phyloP scores from a whole-genome alignment of 2,888 invertebrate species.

The Limnephilus auricula region DNA sequence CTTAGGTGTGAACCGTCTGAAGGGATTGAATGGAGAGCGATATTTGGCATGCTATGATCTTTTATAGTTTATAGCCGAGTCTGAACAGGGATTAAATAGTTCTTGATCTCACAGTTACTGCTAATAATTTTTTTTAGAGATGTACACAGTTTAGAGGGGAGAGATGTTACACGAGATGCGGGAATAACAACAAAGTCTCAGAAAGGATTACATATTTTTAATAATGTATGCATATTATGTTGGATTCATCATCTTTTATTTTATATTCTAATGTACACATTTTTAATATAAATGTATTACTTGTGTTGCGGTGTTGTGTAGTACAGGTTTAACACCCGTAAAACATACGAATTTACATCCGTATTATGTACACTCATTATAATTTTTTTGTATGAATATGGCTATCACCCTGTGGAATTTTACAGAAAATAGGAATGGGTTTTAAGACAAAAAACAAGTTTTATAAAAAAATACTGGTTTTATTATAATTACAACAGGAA shows the following conservation, averaged over 20 bases:
- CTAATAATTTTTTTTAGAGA: too few relatives aligned
- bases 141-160: too few relatives aligned
- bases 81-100: too few relatives aligned
- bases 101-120: too few relatives aligned
- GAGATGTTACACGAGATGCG: background rate
- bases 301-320: background rate
- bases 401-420: background rate
- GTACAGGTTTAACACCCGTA: background rate
- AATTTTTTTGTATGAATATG: background rate
- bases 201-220: background rate
- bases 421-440: background rate
- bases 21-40: too few relatives aligned
- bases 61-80: too few relatives aligned
- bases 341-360: background rate
- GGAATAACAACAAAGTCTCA: background rate
- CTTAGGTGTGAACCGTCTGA: too few relatives aligned
- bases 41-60: too few relatives aligned
- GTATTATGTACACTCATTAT: too few relatives aligned
- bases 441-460: background rate
- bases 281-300: background rate
- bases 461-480: conserved; percentile 8
- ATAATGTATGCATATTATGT: too few relatives aligned
- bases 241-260: too few relatives aligned
- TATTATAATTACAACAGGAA: conserved; percentile 3
- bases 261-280: background rate